Percentiles rank a stretch among this genome's conserved stretches.
phyloP scores from a whole-genome alignment of 2,797 vertebrate genomes.

The Enteromius treurensis region DNA sequence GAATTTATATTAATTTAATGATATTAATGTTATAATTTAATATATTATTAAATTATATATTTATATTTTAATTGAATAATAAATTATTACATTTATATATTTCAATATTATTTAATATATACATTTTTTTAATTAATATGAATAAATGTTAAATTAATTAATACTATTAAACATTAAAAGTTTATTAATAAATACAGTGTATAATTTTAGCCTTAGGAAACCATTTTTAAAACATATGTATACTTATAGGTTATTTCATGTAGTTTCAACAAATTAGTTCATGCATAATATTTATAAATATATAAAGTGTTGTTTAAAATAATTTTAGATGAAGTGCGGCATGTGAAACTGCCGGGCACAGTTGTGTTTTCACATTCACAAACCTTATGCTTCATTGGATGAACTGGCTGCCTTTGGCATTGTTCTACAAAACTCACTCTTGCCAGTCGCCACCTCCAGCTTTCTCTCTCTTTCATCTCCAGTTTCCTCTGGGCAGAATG shows the following conservation, averaged over 20 bases:
- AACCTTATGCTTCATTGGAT: slow-evolving; percentile 19
- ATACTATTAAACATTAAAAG: too few relatives aligned
- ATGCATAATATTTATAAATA: neutral
- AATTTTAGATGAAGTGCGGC: neutral
- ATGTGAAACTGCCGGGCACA: neutral
- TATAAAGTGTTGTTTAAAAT: neutral
- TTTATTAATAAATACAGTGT: too few relatives aligned
- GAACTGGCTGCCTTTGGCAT: slow-evolving; percentile 10
- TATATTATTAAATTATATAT: too few relatives aligned
- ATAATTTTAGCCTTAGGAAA: too few relatives aligned
- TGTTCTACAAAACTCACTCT: slow-evolving; percentile 30
- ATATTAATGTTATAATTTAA: too few relatives aligned
- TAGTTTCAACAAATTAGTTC: neutral
- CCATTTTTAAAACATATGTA: neutral
- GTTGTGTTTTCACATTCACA: slow-evolving; percentile 25
- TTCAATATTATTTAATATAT: too few relatives aligned
- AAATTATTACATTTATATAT: too few relatives aligned
- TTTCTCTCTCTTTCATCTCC: slow-evolving; percentile 20
- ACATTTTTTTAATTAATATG: too few relatives aligned
- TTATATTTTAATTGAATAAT: too few relatives aligned
- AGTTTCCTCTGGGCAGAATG: slow-evolving; percentile 26
- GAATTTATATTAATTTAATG: too few relatives aligned
- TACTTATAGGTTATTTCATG: neutral
- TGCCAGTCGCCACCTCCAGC: neutral
- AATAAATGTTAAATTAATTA: too few relatives aligned